These are phyloP conservation scores for Rhabdomys dilectus DNA, from an alignment of 2,113 vertebrate species.

Conservation along the genomic window DNA sequence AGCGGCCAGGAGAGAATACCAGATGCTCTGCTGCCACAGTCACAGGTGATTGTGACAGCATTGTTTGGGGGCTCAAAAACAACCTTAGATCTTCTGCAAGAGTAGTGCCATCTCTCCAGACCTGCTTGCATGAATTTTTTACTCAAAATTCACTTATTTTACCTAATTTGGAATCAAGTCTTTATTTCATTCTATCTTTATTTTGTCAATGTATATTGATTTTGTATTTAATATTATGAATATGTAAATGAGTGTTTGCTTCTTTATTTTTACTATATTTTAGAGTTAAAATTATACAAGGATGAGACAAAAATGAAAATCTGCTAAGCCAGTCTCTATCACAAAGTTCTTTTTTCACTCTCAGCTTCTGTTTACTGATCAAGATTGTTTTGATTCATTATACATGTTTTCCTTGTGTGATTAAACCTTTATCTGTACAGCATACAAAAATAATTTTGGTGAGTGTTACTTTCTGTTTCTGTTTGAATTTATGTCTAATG, in stretches of 20 bases:
- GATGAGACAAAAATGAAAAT: no score
- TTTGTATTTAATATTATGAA: not conserved
- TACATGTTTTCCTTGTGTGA: not conserved
- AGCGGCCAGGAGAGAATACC: not conserved
- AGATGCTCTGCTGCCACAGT: not conserved
- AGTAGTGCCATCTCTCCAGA: not conserved
- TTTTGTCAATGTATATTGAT: not conserved
- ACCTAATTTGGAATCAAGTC: not conserved
- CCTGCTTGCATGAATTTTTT: not conserved
- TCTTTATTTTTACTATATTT: not conserved
- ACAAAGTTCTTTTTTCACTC: not conserved
- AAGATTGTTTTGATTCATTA: not conserved
- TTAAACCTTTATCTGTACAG: not conserved
- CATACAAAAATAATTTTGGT: not conserved
- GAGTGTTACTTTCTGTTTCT: not conserved
- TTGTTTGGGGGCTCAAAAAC: not conserved
- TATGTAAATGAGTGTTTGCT: not conserved
- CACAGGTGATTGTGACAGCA: not conserved
- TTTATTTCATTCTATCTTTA: not conserved
- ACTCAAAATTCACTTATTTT: not conserved
- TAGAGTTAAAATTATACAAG: not conserved
- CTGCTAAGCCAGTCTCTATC: not conserved
- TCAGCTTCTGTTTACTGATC: not conserved
- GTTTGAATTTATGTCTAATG: not conserved
- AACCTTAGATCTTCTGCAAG: not conserved